Evolutionary conservation across 2,888 invertebrate genomes (phyloP), one percentile per base, ranked within the genome.

Genomic region (Esperia sulphurella): DNA sequence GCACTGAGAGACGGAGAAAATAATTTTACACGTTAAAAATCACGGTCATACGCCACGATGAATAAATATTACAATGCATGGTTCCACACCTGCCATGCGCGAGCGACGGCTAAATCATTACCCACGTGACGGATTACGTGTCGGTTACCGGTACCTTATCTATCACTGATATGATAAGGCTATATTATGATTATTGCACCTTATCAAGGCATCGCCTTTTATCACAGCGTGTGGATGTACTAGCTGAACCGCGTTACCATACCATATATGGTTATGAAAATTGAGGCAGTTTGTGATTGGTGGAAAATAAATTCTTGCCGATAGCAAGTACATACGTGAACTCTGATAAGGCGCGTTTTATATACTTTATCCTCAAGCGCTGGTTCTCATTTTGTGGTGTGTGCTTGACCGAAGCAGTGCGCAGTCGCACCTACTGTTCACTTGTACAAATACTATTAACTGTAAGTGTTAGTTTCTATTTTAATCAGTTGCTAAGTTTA

Each of bases 231-330:
- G 71, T 65, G 65, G 63, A 68, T n/a, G n/a, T 38, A 42, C 46
- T 41, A 28, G 41, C 38, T 51, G 48, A 46, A 68, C 73, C 68
- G 69, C 88, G 90, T 91, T 92, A 91, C 94, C 94, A 92, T 92
- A 91, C 94, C 94, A 92, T 94, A 94, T 94, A 94, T 93, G 94
- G 94, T 93, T 92, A 94, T 93, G 92, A 85, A 85, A 83, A 79
- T 76, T 83, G 75, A 77, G 68, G 68, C 72, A 91, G 91, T 87
- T 86, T 80, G 85, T 91, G 88, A 94, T 94, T 94, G 94, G 94
- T 79, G 84, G 90, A 81, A 75, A 77, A 75, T 72, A 73, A 75
- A 75, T 69, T 77, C 74, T 73, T 73, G 72, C 74, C 79, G 85
- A 88, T 90, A 88, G 86, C 89, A 35, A n/a, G 35, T n/a, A 35